A percentile compares a stretch with the other conserved stretches of the same genome.
Evolutionary conservation across 2,113 vertebrate species (phyloP).

Genomic region (Cardinalis cardinalis): DNA sequence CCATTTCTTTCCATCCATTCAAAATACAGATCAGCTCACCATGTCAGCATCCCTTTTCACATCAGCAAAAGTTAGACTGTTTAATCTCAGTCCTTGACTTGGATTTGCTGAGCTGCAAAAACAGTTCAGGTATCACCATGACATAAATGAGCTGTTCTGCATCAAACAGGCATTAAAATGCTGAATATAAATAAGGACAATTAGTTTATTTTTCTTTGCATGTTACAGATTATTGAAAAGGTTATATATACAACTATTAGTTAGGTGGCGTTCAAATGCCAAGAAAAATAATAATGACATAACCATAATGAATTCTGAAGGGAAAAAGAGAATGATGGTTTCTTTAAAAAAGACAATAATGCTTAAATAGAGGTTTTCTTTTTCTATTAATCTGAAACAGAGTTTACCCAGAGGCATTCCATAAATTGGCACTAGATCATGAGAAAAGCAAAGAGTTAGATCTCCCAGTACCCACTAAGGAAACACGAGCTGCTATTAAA

Average conservation of each 20-base stretch:
- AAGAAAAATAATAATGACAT: neutral
- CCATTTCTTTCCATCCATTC: neutral
- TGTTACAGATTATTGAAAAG: neutral
- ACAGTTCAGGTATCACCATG: neutral
- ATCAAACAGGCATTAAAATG: neutral
- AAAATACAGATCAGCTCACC: neutral
- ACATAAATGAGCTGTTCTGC: neutral
- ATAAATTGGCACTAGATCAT: slow-evolving; percentile 1
- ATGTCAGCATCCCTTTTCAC: neutral
- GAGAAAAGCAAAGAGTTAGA: slow-evolving; percentile 12
- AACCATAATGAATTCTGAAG: neutral
- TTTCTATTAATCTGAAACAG: neutral
- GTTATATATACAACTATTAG: neutral
- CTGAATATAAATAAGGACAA: neutral
- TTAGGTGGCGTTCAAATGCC: neutral
- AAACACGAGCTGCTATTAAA: slow-evolving; percentile 14
- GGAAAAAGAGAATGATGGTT: neutral
- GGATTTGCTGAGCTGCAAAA: neutral
- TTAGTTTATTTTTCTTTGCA: neutral
- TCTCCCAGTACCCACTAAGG: neutral
- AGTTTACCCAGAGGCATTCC: neutral
- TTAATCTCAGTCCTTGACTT: neutral
- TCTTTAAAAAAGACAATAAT: neutral
- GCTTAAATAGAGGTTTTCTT: neutral
- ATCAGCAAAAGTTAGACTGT: neutral